phyloP scores from a whole-genome alignment of 1,140 invertebrate genomes.

The Drosophila prosaltans region DNA sequence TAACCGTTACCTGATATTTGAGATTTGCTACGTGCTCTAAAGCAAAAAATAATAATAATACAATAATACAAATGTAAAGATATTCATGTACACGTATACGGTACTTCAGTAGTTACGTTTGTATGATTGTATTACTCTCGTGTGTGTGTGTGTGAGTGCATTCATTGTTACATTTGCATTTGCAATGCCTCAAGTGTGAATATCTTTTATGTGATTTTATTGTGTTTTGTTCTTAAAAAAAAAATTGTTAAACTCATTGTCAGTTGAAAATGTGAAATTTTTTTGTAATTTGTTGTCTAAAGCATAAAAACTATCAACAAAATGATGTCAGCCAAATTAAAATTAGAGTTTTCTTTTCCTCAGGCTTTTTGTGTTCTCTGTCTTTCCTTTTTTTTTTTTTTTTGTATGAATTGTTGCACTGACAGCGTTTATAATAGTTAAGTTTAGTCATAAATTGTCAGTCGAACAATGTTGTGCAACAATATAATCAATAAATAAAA shows the following conservation, averaged over 20 bases:
- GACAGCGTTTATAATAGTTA: constrained; percentile 57
- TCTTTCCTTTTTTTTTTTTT: constrained; percentile 16
- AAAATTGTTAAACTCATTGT: constrained; percentile 2
- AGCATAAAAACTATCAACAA: constrained; percentile 13
- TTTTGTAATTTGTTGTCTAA: not conserved
- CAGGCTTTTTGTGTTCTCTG: not conserved
- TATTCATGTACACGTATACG: constrained; percentile 4
- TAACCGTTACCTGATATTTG: constrained; percentile 24
- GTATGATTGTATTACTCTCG: not conserved
- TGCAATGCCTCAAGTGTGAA: constrained; percentile 52
- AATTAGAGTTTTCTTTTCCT: not conserved
- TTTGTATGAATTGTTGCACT: constrained; percentile 30
- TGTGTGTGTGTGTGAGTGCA: constrained; percentile 45
- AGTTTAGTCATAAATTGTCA: constrained; percentile 53
- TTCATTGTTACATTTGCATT: constrained; percentile 39
- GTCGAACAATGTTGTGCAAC: constrained; percentile 22
- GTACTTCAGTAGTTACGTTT: constrained; percentile 14
- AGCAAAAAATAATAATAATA: not conserved
- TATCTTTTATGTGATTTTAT: constrained; percentile 70
- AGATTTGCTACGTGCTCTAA: constrained; percentile 38
- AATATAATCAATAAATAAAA: constrained; percentile 53
- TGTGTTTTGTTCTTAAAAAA: constrained; percentile 24
- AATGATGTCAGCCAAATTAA: constrained; percentile 52
- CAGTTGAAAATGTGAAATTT: constrained; percentile 5
- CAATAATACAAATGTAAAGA: constrained; percentile 1